phyloP scores from a whole-genome alignment of 2,888 invertebrate species.

The Dermolepida albohirtum region DNA sequence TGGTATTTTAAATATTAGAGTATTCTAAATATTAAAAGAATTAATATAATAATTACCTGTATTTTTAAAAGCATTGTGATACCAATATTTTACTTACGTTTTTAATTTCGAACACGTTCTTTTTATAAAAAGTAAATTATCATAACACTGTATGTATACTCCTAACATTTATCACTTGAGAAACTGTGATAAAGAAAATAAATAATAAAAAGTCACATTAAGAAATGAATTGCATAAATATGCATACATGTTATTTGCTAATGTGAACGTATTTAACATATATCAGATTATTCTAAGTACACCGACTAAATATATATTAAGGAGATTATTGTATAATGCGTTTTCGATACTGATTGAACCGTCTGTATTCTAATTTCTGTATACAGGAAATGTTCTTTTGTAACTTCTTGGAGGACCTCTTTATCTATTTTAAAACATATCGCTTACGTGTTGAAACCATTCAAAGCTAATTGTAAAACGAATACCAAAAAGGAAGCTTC shows the following conservation, averaged over 20 bases:
- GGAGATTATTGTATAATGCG: too few species aligned
- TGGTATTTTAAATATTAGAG: too few species aligned
- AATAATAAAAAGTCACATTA: slow-evolving; percentile 12
- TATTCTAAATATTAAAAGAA: background rate
- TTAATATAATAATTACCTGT: background rate
- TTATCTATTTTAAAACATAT: slow-evolving; percentile 11
- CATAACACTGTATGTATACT: background rate
- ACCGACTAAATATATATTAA: too few species aligned
- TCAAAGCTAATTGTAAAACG: slow-evolving; percentile 7
- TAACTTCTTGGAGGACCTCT: too few species aligned
- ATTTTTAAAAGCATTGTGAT: slow-evolving; percentile 30
- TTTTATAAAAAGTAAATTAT: slow-evolving; percentile 8
- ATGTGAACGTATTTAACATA: too few species aligned
- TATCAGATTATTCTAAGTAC: too few species aligned
- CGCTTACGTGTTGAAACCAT: slow-evolving; percentile 9
- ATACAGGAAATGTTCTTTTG: too few species aligned
- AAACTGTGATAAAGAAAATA: slow-evolving; percentile 25
- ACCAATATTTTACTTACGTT: slow-evolving; percentile 12
- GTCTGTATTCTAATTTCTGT: too few species aligned
- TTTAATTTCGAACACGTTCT: background rate
- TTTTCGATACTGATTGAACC: too few species aligned
- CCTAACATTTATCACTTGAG: slow-evolving; percentile 25
- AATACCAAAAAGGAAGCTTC: slow-evolving; percentile 10
- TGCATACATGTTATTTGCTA: too few species aligned
- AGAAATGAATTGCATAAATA: too few species aligned